Base-by-base conservation (phyloP, 2,888 invertebrate genomes). In the Lomographa bimaculata region DNA sequence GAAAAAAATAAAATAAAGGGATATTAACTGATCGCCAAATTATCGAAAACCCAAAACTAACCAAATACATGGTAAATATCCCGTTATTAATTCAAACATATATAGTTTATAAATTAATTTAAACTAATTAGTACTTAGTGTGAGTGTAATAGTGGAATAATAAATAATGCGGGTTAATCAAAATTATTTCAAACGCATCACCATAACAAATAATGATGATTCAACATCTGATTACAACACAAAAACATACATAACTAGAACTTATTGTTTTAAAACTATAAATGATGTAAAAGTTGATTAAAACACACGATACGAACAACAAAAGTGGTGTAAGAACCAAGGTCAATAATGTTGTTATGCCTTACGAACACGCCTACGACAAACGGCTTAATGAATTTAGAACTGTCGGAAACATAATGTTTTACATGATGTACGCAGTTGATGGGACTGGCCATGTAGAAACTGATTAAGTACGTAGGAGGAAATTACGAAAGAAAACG, bases 291-390 rank as follows among this genome's bases (percentile, higher is more conserved):
- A 54, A 54, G 44, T 42, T 43, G 40, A 57, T 58, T 36, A 28
- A 48, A 50, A 57, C 56, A 57, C 23, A 45, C n/a, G n/a, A 14
- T 4, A 14, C 14, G 4, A 14, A 62, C 58, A 53, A 64, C 60
- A 47, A 59, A 54, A 45, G 30, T 44, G 46, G 49, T 48, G 43
- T 54, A 47, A 54, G 39, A 34, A 7, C 8, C 65, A 73, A 75
- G 72, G 77, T 70, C 67, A 56, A 40, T 49, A 48, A 52, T 53
- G 52, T 58, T 46, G 50, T 60, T 57, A 65, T 50, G 34, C 40
- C 45, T 37, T 47, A 59, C 49, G 54, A 54, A 59, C 35, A 58
- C 72, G 54, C 66, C 71, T 50, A 66, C 69, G 43, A 54, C 40
- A 50, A 41, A 47, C 36, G 40, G 41, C 50, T 63, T 45, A 49